phyloP scores from a whole-genome alignment of 2,888 invertebrate species.

The Flexamia atlantica region DNA sequence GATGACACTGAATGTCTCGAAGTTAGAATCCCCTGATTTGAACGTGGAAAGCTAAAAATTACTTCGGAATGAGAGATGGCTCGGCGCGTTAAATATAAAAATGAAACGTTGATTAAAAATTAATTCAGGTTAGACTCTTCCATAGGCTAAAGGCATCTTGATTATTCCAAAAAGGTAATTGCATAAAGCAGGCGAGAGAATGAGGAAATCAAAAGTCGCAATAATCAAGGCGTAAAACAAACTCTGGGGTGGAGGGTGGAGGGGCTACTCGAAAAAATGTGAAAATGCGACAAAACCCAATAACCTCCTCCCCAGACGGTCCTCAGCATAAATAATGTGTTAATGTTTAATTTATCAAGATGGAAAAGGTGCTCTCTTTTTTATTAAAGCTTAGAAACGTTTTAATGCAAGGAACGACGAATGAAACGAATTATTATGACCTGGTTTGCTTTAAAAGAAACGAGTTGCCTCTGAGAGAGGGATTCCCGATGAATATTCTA shows the following conservation, averaged over 20 bases:
- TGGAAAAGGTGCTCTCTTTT: slow-evolving; percentile 35
- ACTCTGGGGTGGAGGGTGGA: neutral
- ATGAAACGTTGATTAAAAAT: slow-evolving; percentile 4
- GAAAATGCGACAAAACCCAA: slow-evolving; percentile 58
- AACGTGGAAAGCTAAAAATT: neutral
- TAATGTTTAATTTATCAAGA: slow-evolving; percentile 52
- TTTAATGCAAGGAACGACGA: slow-evolving; percentile 39
- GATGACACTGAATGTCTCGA: no score
- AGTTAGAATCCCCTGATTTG: no score
- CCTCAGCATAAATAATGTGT: slow-evolving; percentile 49
- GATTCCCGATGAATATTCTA: neutral
- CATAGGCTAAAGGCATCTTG: slow-evolving; percentile 31
- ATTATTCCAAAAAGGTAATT: slow-evolving; percentile 59
- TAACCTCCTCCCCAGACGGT: slow-evolving; percentile 5
- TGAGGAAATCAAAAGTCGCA: slow-evolving; percentile 51
- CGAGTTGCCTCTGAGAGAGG: neutral
- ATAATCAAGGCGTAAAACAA: slow-evolving; percentile 49
- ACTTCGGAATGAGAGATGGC: neutral
- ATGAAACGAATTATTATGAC: slow-evolving; percentile 39
- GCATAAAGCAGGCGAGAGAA: slow-evolving; percentile 47
- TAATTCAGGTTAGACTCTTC: slow-evolving; percentile 2
- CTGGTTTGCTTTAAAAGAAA: neutral
- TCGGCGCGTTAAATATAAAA: neutral
- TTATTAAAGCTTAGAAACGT: slow-evolving; percentile 30
- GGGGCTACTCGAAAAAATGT: slow-evolving; percentile 45